phyloP scores from a whole-genome alignment of 2,888 invertebrate species.

The Lucinisca nassula region DNA sequence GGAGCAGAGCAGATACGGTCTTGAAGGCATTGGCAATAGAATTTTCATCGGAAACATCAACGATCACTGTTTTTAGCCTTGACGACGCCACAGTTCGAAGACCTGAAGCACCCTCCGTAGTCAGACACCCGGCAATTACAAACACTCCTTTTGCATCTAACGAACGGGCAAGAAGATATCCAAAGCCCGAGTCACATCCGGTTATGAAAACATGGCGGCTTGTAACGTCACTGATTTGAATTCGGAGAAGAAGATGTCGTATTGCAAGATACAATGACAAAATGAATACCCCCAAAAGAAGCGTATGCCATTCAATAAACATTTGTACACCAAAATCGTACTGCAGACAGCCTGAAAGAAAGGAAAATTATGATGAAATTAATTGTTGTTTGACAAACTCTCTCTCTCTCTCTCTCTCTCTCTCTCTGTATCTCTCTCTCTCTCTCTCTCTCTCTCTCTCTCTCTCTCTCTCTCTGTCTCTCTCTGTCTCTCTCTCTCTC shows the following conservation, averaged over 20 bases:
- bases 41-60: constrained; percentile 70
- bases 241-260: background rate
- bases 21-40: constrained; percentile 61
- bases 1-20: constrained; percentile 22
- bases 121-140: constrained; percentile 76
- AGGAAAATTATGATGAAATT: too few relatives aligned
- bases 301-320: background rate
- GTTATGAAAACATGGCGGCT: constrained; percentile 75
- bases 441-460: too few relatives aligned
- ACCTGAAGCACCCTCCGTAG: constrained; percentile 58
- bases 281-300: background rate
- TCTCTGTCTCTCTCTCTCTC: too few relatives aligned
- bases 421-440: too few relatives aligned
- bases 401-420: too few relatives aligned
- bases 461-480: too few relatives aligned
- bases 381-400: too few relatives aligned
- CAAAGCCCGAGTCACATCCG: constrained; percentile 81
- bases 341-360: too few relatives aligned
- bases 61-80: constrained; percentile 57
- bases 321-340: too few relatives aligned
- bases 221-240: constrained; percentile 17
- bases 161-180: constrained; percentile 70
- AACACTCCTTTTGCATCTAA: constrained; percentile 73
- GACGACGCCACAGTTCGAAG: constrained; percentile 53
- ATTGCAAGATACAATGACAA: background rate